Percentiles rank a stretch among this genome's conserved stretches.
These are phyloP conservation scores for Sipha maydis DNA, from an alignment of 2,888 invertebrate species.

Conservation along the genomic window DNA sequence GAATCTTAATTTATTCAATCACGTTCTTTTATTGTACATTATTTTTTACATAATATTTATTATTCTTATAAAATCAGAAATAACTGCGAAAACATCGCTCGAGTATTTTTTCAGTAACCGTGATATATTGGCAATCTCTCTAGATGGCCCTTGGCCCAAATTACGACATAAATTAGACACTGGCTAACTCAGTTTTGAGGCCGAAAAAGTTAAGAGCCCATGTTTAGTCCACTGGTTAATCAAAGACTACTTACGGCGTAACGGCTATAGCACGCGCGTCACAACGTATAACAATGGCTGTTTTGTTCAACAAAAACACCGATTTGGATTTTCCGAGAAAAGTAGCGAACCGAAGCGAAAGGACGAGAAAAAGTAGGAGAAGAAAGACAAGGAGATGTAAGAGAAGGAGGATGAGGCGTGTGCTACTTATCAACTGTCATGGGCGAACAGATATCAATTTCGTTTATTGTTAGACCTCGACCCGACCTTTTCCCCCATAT, in stretches of 20 bases:
- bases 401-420: neutral
- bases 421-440: conserved; percentile 60
- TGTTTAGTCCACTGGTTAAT: too few relatives aligned
- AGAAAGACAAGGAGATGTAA: neutral
- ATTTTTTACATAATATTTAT: too few relatives aligned
- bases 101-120: too few relatives aligned
- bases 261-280: neutral
- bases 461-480: conserved; percentile 50
- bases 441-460: conserved; percentile 59
- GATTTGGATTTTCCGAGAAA: conserved; percentile 27
- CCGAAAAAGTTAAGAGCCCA: too few relatives aligned
- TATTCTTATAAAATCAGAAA: too few relatives aligned
- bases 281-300: neutral
- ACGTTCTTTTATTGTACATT: too few relatives aligned
- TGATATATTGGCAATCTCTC: too few relatives aligned
- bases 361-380: neutral
- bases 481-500: neutral
- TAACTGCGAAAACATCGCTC: too few relatives aligned
- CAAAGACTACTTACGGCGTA: neutral
- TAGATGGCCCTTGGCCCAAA: too few relatives aligned
- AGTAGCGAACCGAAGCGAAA: neutral
- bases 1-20: too few relatives aligned
- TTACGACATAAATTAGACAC: too few relatives aligned
- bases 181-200: too few relatives aligned
- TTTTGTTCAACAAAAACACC: neutral